phyloP scores from a whole-genome alignment of 2,113 vertebrate species.

The Ifrita kowaldi region DNA sequence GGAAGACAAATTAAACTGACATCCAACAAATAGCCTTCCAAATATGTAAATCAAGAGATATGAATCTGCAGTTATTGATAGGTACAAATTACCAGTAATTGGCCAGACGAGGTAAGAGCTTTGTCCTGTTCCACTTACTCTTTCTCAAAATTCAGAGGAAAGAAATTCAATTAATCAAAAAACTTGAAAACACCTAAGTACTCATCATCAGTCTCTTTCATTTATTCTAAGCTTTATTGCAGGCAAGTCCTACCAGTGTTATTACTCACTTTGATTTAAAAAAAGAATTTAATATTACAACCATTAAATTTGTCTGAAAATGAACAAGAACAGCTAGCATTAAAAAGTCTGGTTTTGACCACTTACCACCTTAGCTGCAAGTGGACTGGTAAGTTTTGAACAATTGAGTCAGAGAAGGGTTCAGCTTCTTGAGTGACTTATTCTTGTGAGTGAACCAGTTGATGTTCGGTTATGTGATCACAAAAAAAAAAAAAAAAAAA shows the following conservation, averaged over 20 bases:
- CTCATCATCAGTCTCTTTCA: background rate
- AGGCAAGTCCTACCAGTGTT: background rate
- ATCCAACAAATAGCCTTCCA: constrained; percentile 4
- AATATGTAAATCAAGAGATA: constrained; percentile 7
- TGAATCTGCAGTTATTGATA: background rate
- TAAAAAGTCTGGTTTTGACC: background rate
- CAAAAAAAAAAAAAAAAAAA: background rate
- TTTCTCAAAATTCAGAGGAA: background rate
- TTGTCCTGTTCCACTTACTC: background rate
- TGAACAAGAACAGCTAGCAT: background rate
- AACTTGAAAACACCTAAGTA: background rate
- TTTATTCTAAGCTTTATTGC: background rate
- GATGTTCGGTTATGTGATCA: background rate
- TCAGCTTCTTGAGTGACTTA: background rate
- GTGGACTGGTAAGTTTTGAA: background rate
- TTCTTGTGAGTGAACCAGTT: background rate
- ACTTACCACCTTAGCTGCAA: background rate
- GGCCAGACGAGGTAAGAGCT: background rate
- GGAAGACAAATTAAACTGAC: constrained; percentile 14
- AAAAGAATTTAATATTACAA: background rate
- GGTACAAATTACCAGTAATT: constrained; percentile 23
- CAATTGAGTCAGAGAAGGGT: background rate
- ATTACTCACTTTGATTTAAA: background rate
- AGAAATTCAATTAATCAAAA: background rate
- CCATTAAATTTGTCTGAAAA: background rate